Conservation (phyloP, 35 echinoderm and acorn worm species). For the Ptychodera flava region DNA sequence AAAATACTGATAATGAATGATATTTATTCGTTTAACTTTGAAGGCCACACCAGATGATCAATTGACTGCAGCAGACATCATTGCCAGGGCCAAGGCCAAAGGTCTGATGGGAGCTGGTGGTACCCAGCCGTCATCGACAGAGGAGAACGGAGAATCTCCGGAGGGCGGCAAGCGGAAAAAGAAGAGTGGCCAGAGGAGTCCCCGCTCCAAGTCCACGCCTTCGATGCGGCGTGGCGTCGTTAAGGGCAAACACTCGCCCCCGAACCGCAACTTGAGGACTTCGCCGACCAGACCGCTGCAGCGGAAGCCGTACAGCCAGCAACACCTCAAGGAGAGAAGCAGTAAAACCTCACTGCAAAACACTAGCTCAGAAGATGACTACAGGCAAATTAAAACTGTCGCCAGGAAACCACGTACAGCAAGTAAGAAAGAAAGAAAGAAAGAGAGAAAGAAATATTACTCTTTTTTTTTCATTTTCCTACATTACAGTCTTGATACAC, state of each 20-base stretch:
- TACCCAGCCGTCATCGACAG: neutral
- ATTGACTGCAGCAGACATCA: constrained; percentile 86
- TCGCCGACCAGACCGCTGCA: neutral
- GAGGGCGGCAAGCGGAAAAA: neutral
- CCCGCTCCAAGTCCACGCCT: neutral
- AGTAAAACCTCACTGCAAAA: neutral
- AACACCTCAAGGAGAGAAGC: no score
- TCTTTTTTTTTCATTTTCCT: no score
- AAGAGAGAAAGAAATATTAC: no score
- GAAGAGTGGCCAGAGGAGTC: neutral
- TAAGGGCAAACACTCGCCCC: neutral
- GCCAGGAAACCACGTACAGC: neutral
- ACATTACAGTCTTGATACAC: no score
- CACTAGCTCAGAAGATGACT: neutral
- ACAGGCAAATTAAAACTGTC: neutral
- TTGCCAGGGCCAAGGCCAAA: constrained; percentile 92
- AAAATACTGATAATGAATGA: no score
- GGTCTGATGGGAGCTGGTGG: constrained; percentile 38
- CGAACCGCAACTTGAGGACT: neutral
- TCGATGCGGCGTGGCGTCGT: neutral
- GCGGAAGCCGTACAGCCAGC: no score
- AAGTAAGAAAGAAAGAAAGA: no score
- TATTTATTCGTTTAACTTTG: no score
- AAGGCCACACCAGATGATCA: constrained; percentile 65
- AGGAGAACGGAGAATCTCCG: neutral